Percentiles rank a stretch among this genome's conserved stretches.
These are phyloP conservation scores for Harpegnathos saltator DNA, from an alignment of 1,140 invertebrate species.

Conservation along the genomic window DNA sequence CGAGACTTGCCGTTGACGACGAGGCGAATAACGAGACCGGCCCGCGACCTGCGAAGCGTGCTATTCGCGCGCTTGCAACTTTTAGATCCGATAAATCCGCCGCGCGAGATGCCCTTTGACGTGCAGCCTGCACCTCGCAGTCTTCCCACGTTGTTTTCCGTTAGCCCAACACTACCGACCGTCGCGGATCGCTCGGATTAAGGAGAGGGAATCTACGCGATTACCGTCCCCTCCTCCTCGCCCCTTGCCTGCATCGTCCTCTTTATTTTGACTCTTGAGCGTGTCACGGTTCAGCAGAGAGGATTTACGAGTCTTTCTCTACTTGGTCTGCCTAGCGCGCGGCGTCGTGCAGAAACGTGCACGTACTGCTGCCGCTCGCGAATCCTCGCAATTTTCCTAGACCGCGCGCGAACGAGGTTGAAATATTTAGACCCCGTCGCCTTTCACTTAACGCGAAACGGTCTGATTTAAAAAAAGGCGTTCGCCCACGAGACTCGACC, in stretches of 20 bases:
- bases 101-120: slow-evolving; percentile 45
- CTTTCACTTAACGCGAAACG: slow-evolving; percentile 15
- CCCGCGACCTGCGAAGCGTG: slow-evolving; percentile 56
- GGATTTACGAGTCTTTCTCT: neutral
- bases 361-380: too few relatives aligned
- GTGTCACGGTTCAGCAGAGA: neutral
- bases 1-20: slow-evolving; percentile 57
- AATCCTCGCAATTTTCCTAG: slow-evolving; percentile 21
- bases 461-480: slow-evolving; percentile 7
- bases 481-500: slow-evolving; percentile 6
- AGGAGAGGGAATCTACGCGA: neutral
- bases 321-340: neutral
- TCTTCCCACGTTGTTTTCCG: slow-evolving; percentile 31
- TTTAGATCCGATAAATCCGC: slow-evolving; percentile 71
- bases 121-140: slow-evolving; percentile 21
- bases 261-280: neutral
- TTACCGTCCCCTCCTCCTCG: too few relatives aligned
- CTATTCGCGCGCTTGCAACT: slow-evolving; percentile 68
- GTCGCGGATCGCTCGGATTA: neutral
- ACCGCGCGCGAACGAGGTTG: slow-evolving; percentile 17
- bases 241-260: neutral
- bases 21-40: slow-evolving; percentile 67
- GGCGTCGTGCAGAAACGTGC: too few relatives aligned
- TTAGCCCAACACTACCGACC: slow-evolving; percentile 3
- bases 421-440: neutral